phyloP scores from a whole-genome alignment of 2,888 invertebrate species.

The Aspidiotus destructor region DNA sequence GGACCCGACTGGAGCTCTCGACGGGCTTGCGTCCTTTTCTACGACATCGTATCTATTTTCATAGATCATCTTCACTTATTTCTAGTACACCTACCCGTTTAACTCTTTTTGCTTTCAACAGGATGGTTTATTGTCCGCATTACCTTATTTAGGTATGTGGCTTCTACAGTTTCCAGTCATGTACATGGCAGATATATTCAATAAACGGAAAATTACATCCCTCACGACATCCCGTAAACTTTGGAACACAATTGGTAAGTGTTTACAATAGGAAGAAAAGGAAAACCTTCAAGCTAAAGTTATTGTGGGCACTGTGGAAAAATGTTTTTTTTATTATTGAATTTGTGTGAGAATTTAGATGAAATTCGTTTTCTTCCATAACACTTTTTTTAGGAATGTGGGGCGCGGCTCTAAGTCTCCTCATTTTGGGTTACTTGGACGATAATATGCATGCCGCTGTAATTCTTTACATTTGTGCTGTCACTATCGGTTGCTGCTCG shows the following conservation, averaged over 20 bases:
- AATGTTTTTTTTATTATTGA: not conserved
- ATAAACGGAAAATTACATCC: slow-evolving; percentile 47
- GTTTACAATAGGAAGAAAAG: not conserved
- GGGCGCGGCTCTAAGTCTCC: slow-evolving; percentile 34
- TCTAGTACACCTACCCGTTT: too few relatives aligned
- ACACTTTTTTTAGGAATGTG: slow-evolving; percentile 33
- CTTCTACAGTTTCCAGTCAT: slow-evolving; percentile 61
- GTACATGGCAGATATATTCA: slow-evolving; percentile 52
- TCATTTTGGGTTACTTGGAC: slow-evolving; percentile 34
- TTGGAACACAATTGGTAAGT: slow-evolving; percentile 49
- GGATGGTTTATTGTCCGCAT: slow-evolving; percentile 52
- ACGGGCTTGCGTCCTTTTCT: too few relatives aligned
- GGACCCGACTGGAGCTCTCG: too few relatives aligned
- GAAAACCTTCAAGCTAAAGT: too few relatives aligned
- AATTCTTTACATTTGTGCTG: slow-evolving; percentile 34
- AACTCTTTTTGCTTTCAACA: slow-evolving; percentile 13
- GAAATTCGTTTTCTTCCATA: not conserved
- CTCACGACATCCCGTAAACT: slow-evolving; percentile 54
- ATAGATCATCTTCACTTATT: too few relatives aligned
- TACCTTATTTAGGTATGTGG: slow-evolving; percentile 66
- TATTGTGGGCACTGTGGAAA: not conserved
- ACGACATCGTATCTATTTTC: too few relatives aligned
- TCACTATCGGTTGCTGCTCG: slow-evolving; percentile 55
- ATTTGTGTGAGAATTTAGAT: not conserved
- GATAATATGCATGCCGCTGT: slow-evolving; percentile 30